Evolutionary conservation across 2,113 vertebrate genomes (phyloP), one percentile per base, ranked within the genome.

Genomic region (Peucedramus taeniatus): DNA sequence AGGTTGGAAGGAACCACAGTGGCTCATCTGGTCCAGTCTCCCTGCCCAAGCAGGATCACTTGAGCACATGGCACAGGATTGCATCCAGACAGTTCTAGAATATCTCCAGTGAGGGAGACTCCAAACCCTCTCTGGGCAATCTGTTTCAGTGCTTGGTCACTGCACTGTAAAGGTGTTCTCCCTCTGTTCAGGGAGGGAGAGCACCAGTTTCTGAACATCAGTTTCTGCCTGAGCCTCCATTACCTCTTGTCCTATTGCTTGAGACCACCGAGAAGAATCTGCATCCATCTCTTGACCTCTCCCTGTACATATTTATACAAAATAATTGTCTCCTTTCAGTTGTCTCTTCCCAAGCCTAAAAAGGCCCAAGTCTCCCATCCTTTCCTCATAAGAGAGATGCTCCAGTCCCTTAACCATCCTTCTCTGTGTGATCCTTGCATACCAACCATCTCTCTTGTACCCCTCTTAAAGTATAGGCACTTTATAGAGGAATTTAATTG

Each of bases 231-330:
- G 13, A 57, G 31, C 26, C 11, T 49, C 31, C 11, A 1, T 20
- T 54, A 26, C 40, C 21, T 83, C 35, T 31, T 69, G 10, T 40
- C 40, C 40, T 76, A 27, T 7, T 27, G 21, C 8, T 35, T 17
- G 5, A 28, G 21, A 69, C 10, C n/a, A 54, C 21, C 0, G 1
- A 53, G 24, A 15, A 47, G n/a, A 54, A 8, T 8, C 11, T 47
- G 17, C 17, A 15, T 27, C 4, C 30, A 40, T 27, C 17, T 54
- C 26, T 35, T 40, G 47, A 26, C n/a, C 3, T 3, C 2, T 54
- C 17, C 20, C 9, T 16, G 76, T 18, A 49, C 9, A 40, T 31
- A 19, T 20, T 61, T 54, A 27, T 19, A 13, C 11, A 15, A 12
- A 61, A 19, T 35, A 18, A n/a, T 75, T 13, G 9, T n/a, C 8